A percentile compares a stretch with the other conserved stretches of the same genome.
Conservation (phyloP, 2,888 invertebrate species). For the Netelia virgata region DNA sequence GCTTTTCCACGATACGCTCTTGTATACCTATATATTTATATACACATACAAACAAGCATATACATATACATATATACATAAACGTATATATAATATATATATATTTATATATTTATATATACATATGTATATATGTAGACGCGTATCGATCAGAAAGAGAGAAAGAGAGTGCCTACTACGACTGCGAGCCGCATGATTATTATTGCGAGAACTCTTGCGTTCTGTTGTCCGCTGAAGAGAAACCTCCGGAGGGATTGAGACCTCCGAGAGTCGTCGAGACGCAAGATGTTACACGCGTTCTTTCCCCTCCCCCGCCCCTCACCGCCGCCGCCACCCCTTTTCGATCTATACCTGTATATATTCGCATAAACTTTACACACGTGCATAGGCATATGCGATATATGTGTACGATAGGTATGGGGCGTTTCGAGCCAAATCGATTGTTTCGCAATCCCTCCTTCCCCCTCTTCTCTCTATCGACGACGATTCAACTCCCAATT, state of each 20-base stretch:
- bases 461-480: too few relatives aligned
- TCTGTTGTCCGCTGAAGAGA: constrained; percentile 52
- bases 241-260: constrained; percentile 77
- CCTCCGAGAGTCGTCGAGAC: constrained; percentile 77
- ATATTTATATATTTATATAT: neutral
- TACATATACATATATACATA: neutral
- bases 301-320: constrained; percentile 13
- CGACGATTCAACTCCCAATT: too few relatives aligned
- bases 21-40: constrained; percentile 6
- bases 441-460: neutral
- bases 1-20: constrained; percentile 13
- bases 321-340: too few relatives aligned
- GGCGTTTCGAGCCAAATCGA: neutral
- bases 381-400: neutral
- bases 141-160: constrained; percentile 64
- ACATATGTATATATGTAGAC: constrained; percentile 28
- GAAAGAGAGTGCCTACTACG: constrained; percentile 38
- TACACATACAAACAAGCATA: neutral
- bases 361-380: constrained; percentile 26
- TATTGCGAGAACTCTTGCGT: constrained; percentile 66
- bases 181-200: constrained; percentile 64
- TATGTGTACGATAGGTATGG: constrained; percentile 7
- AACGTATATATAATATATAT: neutral
- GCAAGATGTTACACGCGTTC: constrained; percentile 68
- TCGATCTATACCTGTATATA: constrained; percentile 18